Evolutionary conservation across 2,113 vertebrate species (phyloP).

Genomic region (Erythrolamprus reginae): DNA sequence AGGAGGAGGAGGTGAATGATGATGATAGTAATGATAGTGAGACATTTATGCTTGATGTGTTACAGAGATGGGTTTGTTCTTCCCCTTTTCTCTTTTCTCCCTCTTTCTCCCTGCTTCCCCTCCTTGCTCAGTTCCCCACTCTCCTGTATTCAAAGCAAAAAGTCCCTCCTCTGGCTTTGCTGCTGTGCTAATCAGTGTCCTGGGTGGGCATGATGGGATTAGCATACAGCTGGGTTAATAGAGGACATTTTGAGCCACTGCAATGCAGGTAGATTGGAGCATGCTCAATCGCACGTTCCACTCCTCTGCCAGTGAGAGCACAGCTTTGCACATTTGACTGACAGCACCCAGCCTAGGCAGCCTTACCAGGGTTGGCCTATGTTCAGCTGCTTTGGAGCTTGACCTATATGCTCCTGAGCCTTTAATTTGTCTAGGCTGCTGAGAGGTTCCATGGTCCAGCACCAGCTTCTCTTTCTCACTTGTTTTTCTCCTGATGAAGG

Average conservation of each 20-base stretch:
- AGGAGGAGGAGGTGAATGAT: background rate
- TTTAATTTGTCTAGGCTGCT: background rate
- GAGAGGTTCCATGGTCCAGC: background rate
- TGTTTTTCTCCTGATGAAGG: background rate
- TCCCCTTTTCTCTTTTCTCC: background rate
- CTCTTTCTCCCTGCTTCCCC: background rate
- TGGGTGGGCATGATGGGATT: slow-evolving; percentile 19
- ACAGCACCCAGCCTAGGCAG: background rate
- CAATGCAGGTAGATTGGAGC: slow-evolving; percentile 37
- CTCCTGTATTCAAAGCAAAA: background rate
- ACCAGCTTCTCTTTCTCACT: background rate
- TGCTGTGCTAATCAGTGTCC: slow-evolving; percentile 30
- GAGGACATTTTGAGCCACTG: slow-evolving; percentile 38
- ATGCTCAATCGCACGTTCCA: slow-evolving; percentile 26
- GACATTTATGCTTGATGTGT: background rate
- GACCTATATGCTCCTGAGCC: background rate
- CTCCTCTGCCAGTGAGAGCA: slow-evolving; percentile 16
- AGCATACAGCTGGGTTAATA: slow-evolving; percentile 38
- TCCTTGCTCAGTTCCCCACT: background rate
- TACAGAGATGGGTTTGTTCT: background rate
- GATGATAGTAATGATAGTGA: background rate
- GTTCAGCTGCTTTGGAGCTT: background rate
- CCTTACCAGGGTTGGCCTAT: background rate
- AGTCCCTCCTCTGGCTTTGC: background rate
- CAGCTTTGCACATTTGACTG: slow-evolving; percentile 2